Evolutionary conservation across 2,888 invertebrate genomes (phyloP).

Genomic region (Tortrix viridana): DNA sequence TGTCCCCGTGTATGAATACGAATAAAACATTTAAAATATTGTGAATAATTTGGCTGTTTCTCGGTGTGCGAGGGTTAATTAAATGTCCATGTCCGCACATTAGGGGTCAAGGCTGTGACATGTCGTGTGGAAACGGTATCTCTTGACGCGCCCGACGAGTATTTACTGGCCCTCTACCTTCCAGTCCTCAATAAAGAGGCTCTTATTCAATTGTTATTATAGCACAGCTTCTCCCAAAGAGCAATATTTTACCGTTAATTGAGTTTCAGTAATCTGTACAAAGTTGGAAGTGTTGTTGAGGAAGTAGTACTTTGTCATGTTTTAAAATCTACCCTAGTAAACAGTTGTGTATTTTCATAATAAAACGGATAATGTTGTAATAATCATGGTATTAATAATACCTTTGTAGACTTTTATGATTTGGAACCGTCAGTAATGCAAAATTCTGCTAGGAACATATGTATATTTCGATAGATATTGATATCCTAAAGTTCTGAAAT

Average conservation of each 20-base stretch:
- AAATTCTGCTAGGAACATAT: too few relatives aligned
- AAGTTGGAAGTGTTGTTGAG: conserved; percentile 2
- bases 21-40: too few relatives aligned
- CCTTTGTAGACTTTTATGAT: too few relatives aligned
- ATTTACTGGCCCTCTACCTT: conserved; percentile 11
- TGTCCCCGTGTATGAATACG: too few relatives aligned
- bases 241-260: conserved; percentile 14
- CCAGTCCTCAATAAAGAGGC: not conserved
- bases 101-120: not conserved
- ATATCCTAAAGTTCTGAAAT: too few relatives aligned
- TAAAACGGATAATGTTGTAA: too few relatives aligned
- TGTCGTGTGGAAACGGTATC: conserved; percentile 8
- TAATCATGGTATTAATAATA: too few relatives aligned
- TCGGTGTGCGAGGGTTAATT: conserved; percentile 4
- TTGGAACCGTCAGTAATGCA: too few relatives aligned
- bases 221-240: not conserved
- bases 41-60: too few relatives aligned
- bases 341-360: too few relatives aligned
- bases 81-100: not conserved
- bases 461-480: too few relatives aligned
- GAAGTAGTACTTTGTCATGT: not conserved
- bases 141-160: not conserved
- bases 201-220: conserved; percentile 20
- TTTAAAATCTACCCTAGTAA: too few relatives aligned
- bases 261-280: conserved; percentile 23